These are phyloP conservation scores for Cepphus grylle DNA, from an alignment of 2,113 vertebrate genomes.

Conservation along the genomic window DNA sequence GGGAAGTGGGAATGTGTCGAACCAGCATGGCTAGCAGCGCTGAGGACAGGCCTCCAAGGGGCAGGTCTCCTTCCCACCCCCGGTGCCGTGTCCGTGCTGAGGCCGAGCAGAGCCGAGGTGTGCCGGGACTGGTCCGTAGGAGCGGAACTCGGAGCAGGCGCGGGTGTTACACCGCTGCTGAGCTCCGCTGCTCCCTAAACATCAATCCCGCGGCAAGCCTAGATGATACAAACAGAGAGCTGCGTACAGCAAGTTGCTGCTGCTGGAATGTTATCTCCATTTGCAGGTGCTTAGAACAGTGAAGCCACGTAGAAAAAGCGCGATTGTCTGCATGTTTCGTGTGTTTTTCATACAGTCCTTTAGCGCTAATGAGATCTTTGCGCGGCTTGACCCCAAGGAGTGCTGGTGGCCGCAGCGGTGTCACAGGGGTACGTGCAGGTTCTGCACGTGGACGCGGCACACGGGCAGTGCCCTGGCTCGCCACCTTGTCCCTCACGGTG, in stretches of 20 bases:
- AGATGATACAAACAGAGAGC: neutral
- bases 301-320: neutral
- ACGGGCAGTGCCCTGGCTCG: fast-evolving
- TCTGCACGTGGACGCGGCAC: fast-evolving
- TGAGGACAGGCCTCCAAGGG: neutral
- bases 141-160: neutral
- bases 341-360: neutral
- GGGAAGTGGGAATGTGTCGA: neutral
- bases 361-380: neutral
- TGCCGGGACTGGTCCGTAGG: neutral
- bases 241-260: fast-evolving
- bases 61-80: too few relatives aligned
- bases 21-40: fast-evolving
- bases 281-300: neutral
- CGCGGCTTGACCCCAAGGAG: fast-evolving
- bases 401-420: fast-evolving
- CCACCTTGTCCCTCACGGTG: fast-evolving
- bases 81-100: fast-evolving
- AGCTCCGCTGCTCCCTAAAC: neutral
- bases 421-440: fast-evolving
- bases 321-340: neutral
- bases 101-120: neutral
- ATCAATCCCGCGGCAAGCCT: neutral
- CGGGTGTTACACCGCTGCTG: fast-evolving
- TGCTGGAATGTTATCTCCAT: neutral